Conservation (phyloP, 2,797 vertebrate genomes). For the Gallinago solitaria region DNA sequence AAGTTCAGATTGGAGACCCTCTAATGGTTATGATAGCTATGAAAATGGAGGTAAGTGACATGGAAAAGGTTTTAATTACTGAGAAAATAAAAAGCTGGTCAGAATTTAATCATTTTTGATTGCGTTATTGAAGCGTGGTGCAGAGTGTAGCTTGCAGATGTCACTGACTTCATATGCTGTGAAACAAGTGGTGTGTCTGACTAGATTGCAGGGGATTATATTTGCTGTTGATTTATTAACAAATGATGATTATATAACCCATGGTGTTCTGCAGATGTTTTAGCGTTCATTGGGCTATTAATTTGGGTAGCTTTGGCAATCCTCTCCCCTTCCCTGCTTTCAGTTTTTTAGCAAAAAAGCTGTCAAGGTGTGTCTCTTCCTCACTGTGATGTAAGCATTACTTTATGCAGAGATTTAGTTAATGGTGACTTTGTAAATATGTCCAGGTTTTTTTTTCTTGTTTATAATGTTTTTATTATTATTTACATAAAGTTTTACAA, state of each 20-base stretch:
- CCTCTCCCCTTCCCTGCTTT: not conserved
- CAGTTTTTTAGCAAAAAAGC: not conserved
- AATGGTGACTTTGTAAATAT: not conserved
- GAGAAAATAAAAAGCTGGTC: not conserved
- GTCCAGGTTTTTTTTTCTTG: not conserved
- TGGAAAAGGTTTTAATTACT: not conserved
- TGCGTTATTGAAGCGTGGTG: not conserved
- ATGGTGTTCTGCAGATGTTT: slow-evolving; percentile 1
- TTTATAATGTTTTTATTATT: not conserved
- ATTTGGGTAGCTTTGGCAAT: not conserved
- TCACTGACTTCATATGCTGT: not conserved
- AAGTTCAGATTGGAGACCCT: slow-evolving; percentile 87
- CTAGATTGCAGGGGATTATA: slow-evolving; percentile 43
- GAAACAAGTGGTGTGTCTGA: not conserved
- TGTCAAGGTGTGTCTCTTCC: not conserved
- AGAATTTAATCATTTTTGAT: not conserved
- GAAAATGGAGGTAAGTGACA: slow-evolving; percentile 96
- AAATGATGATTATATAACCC: slow-evolving; percentile 2
- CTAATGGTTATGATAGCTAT: slow-evolving; percentile 97
- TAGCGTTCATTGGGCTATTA: not conserved
- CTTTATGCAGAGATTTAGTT: not conserved
- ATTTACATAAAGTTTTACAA: not conserved
- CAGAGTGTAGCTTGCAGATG: not conserved
- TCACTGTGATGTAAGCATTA: not conserved
- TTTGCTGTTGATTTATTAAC: slow-evolving; percentile 10